These are phyloP conservation scores for Miltochrista miniata DNA, from an alignment of 2,888 invertebrate species.

Conservation along the genomic window DNA sequence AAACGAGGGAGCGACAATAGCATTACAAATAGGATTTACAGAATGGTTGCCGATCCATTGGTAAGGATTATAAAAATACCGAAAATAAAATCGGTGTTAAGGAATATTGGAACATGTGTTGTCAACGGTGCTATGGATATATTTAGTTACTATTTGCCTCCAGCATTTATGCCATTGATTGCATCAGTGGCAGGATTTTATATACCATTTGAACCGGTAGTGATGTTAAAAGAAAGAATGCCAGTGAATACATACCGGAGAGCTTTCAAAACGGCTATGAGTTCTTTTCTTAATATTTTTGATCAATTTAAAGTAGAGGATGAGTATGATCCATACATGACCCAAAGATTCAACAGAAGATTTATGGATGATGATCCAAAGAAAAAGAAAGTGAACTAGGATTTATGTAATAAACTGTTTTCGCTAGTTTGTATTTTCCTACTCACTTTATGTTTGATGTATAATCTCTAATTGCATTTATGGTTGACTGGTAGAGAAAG, in stretches of 20 bases:
- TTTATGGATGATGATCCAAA: conserved; percentile 43
- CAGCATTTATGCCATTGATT: conserved; percentile 69
- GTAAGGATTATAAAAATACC: conserved; percentile 46
- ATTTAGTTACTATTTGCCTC: conserved; percentile 63
- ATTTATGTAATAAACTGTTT: neutral
- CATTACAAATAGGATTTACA: conserved; percentile 40
- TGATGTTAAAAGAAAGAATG: conserved; percentile 64
- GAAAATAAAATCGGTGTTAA: conserved; percentile 58
- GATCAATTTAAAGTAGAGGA: conserved; percentile 60
- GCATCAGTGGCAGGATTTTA: conserved; percentile 70
- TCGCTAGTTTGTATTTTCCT: too few species aligned
- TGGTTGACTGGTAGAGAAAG: too few species aligned
- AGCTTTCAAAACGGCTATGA: conserved; percentile 65
- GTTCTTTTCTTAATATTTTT: conserved; percentile 65
- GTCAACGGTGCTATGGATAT: conserved; percentile 75
- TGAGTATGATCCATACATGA: conserved; percentile 71
- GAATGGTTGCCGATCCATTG: conserved; percentile 45
- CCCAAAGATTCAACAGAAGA: conserved; percentile 65
- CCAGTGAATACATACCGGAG: conserved; percentile 72
- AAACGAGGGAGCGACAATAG: conserved; percentile 7
- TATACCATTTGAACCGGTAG: conserved; percentile 74
- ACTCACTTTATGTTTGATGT: too few species aligned
- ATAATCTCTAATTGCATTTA: too few species aligned
- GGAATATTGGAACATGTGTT: conserved; percentile 67
- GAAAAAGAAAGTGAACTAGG: neutral